These are phyloP conservation scores for Oxycera nigricornis DNA, from an alignment of 2,888 invertebrate genomes.

Conservation along the genomic window DNA sequence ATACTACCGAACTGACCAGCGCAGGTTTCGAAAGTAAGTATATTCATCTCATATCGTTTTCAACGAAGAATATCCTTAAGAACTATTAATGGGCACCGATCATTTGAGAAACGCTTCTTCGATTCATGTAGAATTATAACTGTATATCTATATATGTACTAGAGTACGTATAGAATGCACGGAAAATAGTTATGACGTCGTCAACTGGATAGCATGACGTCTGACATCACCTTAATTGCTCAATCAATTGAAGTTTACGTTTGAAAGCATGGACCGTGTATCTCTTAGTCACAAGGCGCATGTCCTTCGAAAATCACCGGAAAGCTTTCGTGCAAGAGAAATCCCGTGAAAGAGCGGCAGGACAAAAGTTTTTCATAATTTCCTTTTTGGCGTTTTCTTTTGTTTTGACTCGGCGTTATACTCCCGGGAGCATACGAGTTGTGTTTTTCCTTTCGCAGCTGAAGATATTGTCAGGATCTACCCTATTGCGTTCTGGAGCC, in stretches of 20 bases:
- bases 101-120: too few relatives aligned
- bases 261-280: neutral
- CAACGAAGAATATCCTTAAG: too few relatives aligned
- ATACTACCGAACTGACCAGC: too few relatives aligned
- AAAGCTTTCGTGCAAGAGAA: neutral
- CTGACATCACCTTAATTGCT: neutral
- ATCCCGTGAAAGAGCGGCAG: neutral
- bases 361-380: neutral
- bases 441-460: neutral
- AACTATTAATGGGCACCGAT: too few relatives aligned
- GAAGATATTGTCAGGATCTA: neutral
- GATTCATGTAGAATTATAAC: too few relatives aligned
- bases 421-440: neutral
- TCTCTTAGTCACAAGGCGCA: neutral
- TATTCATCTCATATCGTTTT: too few relatives aligned
- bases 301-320: neutral
- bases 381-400: neutral
- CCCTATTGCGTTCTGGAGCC: neutral
- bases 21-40: too few relatives aligned
- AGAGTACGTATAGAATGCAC: too few relatives aligned
- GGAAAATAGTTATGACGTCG: constrained; percentile 23
- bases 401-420: neutral
- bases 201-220: neutral
- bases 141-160: too few relatives aligned
- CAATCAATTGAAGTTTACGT: neutral